Evolutionary conservation across 2,113 vertebrate genomes (phyloP).

Genomic region (Cryptoleucopteryx plumbea): DNA sequence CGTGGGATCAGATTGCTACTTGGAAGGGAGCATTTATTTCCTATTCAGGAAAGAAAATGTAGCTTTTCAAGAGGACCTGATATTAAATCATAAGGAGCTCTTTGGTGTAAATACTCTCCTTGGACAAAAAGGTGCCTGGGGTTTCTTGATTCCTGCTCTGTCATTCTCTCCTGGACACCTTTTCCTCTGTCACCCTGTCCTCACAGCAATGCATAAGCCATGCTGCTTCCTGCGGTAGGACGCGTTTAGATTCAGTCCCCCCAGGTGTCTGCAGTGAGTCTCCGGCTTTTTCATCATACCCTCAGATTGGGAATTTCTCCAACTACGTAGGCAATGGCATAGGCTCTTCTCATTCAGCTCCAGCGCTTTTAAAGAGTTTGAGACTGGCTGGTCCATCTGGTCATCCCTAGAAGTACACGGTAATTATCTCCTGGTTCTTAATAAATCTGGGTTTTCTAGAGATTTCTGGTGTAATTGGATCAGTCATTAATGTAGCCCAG

Average conservation of each 20-base stretch:
- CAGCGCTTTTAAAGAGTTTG: not conserved
- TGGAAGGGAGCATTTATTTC: not conserved
- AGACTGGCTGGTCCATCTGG: conserved; percentile 31
- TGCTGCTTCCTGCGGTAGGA: not conserved
- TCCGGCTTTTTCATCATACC: not conserved
- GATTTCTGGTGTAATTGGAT: conserved; percentile 47
- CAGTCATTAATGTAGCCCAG: conserved; percentile 29
- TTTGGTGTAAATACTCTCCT: not conserved
- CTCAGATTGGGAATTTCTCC: not conserved
- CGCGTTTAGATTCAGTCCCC: not conserved
- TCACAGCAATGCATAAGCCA: not conserved
- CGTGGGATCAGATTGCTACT: not conserved
- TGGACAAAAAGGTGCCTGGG: not conserved
- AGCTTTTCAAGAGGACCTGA: not conserved
- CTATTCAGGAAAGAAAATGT: not conserved
- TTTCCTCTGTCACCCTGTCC: not conserved
- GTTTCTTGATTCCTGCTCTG: not conserved
- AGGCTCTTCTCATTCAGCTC: not conserved
- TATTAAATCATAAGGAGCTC: not conserved
- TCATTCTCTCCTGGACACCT: not conserved
- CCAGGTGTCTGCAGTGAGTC: not conserved
- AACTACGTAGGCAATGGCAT: not conserved
- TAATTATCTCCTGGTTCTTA: conserved; percentile 31
- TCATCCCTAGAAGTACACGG: conserved; percentile 8
- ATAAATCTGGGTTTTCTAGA: conserved; percentile 47